Evolutionary conservation across 2,888 invertebrate species (phyloP), one percentile per base, ranked within the genome.

Genomic region (Cheilosia urbana): DNA sequence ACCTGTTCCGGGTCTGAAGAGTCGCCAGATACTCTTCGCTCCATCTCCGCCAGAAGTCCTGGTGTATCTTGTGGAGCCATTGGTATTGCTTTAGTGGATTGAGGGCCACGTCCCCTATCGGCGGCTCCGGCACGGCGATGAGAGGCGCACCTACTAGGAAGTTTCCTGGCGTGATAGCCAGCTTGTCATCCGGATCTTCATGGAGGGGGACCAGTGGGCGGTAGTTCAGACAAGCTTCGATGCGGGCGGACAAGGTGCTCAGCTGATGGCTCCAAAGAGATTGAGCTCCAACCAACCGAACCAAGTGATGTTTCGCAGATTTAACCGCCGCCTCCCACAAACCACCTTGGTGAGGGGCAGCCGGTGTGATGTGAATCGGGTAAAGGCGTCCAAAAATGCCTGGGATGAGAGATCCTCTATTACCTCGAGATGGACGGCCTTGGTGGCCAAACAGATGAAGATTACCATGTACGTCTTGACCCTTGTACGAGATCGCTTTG

Each of bases 41-140:
- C 76, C 82, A 82, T 34, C 68, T 27, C 37, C 57, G n/a, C 87
- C 71, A 87, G 30, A 62, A 66, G n/a, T 66, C 30, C 60, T 81
- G 77, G 34, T 82, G 82, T 2, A 82, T 7, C 40, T 69, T 34
- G 15, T 53, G 82, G 11, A 88, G 60, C 15, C 87, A 65, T 62
- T 89, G 88, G 89, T 89, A 91, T 9, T 87, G 87, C 47, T 63
- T 63, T 1, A 79, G 13, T 13, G 51, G 88, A 17, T 85, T 79
- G 0, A 55, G 27, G 1, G 87, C 68, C 5, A 58, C 42, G 4
- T 89, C 85, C 0, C 55, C n/a, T 0, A 89, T 37, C 4, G 82
- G 47, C 6, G 89, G 88, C 57, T 90, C 89, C 4, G 90, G 57
- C 27, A 62, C n/a, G n/a, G n/a, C n/a, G n/a, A n/a, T n/a, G n/a